Base-by-base conservation (phyloP, 2,113 vertebrate species). In the Calypte anna region DNA sequence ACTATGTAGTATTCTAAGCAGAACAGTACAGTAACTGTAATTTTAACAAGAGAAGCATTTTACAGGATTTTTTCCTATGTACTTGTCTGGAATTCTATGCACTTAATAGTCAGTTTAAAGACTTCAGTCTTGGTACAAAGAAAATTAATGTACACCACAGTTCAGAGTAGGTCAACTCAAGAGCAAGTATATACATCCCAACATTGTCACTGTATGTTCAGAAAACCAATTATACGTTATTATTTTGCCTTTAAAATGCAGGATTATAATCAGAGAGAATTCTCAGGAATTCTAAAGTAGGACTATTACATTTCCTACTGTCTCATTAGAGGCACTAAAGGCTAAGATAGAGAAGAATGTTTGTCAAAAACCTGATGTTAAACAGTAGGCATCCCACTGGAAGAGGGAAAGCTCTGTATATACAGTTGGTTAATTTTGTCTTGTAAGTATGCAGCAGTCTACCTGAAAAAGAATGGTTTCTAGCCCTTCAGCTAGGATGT, bases 1-100 rank as follows among this genome's bases (percentile, higher is more conserved):
- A 69, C 82, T 36, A 6, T 10, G 82, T 81, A 69, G 25, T 77
- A 58, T 88, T 95, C 96, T 87, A 92, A 80, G 72, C 83, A 84
- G 66, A 84, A 80, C 53, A 62, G 21, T 55, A 73, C 24, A 68
- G 82, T 59, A 78, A 90, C 86, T 84, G 87, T 86, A 79, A 73
- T 83, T 93, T 95, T 94, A 94, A 94, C 76, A 91, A 82, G 91
- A 95, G 55, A 62, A 94, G 66, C 44, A 54, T 91, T 96, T 93
- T 77, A 87, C 7, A 43, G 13, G 0, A 0, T 14, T 51, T 72
- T 82, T 79, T 54, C 40, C 53, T 90, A 54, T 77, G 62, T 78
- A 70, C 62, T 82, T 81, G 53, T 63, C 73, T 78, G 85, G 90
- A 83, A 96, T 89, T 89, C 40, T 73, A 85, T 1, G 3, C 25